Conservation (phyloP, 2,888 invertebrate species). For the Orchestes rusci region DNA sequence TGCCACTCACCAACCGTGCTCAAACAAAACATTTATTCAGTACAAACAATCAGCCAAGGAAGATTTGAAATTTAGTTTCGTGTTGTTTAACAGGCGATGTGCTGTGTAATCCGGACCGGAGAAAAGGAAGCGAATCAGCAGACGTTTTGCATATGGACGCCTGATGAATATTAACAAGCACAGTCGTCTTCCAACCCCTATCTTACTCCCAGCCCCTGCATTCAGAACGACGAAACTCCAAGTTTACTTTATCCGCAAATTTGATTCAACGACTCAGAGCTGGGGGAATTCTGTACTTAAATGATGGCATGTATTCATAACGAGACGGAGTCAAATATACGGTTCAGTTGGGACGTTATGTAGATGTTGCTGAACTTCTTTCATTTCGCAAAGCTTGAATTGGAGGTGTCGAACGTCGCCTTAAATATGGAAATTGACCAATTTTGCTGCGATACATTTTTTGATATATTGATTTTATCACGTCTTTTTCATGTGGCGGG, state of each 20-base stretch:
- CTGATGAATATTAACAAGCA: slow-evolving; percentile 43
- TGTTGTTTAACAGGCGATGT: slow-evolving; percentile 29
- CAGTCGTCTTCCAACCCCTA: slow-evolving; percentile 23
- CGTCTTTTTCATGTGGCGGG: too few species aligned
- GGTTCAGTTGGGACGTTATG: slow-evolving; percentile 23
- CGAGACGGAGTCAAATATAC: slow-evolving; percentile 21
- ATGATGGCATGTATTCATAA: slow-evolving; percentile 24
- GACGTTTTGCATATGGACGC: slow-evolving; percentile 44
- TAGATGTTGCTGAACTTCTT: slow-evolving; percentile 22
- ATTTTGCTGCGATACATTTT: slow-evolving; percentile 21
- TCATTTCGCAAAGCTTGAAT: slow-evolving; percentile 14
- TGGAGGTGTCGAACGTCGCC: slow-evolving; percentile 20
- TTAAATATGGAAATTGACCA: slow-evolving; percentile 24
- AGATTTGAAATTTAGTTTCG: slow-evolving; percentile 25
- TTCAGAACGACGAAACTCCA: slow-evolving; percentile 22
- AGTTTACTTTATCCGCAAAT: slow-evolving; percentile 31
- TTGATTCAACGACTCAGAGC: slow-evolving; percentile 27
- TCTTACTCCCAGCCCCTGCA: slow-evolving; percentile 11
- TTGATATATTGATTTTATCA: too few species aligned
- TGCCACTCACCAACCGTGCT: too few species aligned
- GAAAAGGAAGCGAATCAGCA: slow-evolving; percentile 42
- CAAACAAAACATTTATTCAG: slow-evolving; percentile 22
- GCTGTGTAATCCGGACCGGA: slow-evolving; percentile 36
- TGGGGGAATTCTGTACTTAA: slow-evolving; percentile 24
- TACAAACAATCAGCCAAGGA: slow-evolving; percentile 12